Conservation (phyloP, 2,888 invertebrate species). For the Ophioninae sp. region DNA sequence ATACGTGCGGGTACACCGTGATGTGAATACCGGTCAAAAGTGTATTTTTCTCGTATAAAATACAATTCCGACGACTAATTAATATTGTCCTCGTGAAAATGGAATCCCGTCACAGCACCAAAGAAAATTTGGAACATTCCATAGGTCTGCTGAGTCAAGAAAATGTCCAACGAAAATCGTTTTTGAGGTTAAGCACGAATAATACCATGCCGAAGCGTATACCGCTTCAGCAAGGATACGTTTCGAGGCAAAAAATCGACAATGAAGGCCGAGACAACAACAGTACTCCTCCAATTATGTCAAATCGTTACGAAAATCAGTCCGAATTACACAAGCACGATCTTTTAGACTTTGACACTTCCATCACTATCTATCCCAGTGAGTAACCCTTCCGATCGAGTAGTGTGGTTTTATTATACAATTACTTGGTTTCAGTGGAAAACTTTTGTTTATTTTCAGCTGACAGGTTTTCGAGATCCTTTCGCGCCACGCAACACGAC, state of each 20-base stretch:
- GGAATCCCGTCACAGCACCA: conserved; percentile 47
- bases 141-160: conserved; percentile 67
- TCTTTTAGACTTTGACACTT: conserved; percentile 65
- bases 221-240: conserved; percentile 65
- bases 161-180: conserved; percentile 67
- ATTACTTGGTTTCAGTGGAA: background rate
- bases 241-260: conserved; percentile 49
- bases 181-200: conserved; percentile 71
- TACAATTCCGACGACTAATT: background rate
- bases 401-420: background rate
- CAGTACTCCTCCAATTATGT: conserved; percentile 51
- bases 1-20: conserved; percentile 33
- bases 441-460: conserved; percentile 26
- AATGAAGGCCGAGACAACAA: conserved; percentile 57
- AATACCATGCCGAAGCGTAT: conserved; percentile 67
- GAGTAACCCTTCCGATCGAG: conserved; percentile 4
- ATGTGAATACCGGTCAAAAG: conserved; percentile 48
- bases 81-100: conserved; percentile 15
- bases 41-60: conserved; percentile 22
- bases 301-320: conserved; percentile 54
- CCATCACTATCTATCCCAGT: conserved; percentile 66
- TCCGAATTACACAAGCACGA: conserved; percentile 61
- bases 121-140: conserved; percentile 68
- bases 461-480: conserved; percentile 46
- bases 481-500: conserved; percentile 68